Base-by-base conservation (phyloP, 2,113 vertebrate genomes). In the Caranx ignobilis region DNA sequence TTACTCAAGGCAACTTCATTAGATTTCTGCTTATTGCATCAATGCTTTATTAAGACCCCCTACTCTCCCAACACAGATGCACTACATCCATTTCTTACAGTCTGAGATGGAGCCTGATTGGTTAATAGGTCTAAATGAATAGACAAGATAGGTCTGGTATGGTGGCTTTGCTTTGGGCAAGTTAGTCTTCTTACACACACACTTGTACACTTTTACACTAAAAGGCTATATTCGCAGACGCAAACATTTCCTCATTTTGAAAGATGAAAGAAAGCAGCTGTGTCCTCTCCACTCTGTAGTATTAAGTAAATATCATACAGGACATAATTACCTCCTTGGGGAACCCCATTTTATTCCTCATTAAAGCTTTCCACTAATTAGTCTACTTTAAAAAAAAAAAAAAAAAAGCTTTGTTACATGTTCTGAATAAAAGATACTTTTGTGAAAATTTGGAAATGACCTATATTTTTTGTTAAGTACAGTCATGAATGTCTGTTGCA, bases 281-380 rank as follows among this genome's bases (percentile, higher is more conserved):
- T 56, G 70, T 84, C 74, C 47, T 80, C 78, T 77, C 55, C 74
- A 61, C 72, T 84, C 71, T 82, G 69, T 89, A 83, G 89, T 91
- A 78, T 88, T 92, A 91, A 94, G 86, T 91, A 94, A 94, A 94
- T 91, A 94, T 87, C 83, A 85, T 79, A 84, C 83, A 85, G 72
- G 90, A 87, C 86, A 85, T 95, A 95, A 95, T 95, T 94, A 78
- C 87, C 68, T 92, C 94, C 88, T 84, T 10, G 16, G 92, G 91
- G 92, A 87, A 64, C 68, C 66, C 21, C 67, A 52, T 77, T 93
- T 90, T 87, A 79, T 89, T 82, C 56, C 85, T 90, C 82, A 88
- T 92, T 94, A 90, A 88, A 84, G 74, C 60, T 87, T 85, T 85
- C 62, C 13, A 57, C 83, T 93, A 94, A 94, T 95, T 94, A 93